Percentiles rank a stretch among this genome's conserved stretches.
These are phyloP conservation scores for Diceros bicornis DNA, from an alignment of 2,797 vertebrate genomes.

Conservation along the genomic window DNA sequence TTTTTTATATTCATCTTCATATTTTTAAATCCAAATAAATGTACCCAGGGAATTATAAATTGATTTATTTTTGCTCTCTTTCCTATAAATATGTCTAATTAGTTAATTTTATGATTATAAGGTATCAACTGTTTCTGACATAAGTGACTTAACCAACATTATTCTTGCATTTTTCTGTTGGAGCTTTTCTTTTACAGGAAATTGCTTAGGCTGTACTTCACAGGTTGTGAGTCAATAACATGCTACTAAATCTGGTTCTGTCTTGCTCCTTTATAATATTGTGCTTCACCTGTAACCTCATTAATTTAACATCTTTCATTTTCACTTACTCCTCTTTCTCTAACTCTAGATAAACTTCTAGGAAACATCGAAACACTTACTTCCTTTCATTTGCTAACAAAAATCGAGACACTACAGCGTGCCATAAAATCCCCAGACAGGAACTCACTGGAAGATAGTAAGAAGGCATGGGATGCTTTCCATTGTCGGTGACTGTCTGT, in stretches of 20 bases:
- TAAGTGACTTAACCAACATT: background rate
- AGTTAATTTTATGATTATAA: constrained; percentile 72
- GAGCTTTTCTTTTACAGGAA: background rate
- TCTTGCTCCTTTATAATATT: background rate
- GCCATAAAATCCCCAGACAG: background rate
- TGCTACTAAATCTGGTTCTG: background rate
- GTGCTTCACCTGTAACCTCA: background rate
- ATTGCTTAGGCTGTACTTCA: background rate
- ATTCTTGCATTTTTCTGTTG: constrained; percentile 29
- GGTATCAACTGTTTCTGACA: constrained; percentile 45
- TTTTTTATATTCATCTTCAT: background rate
- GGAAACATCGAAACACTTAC: background rate
- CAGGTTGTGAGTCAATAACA: background rate
- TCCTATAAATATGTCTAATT: constrained; percentile 50
- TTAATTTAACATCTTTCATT: constrained; percentile 25
- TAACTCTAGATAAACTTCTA: constrained; percentile 33
- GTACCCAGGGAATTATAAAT: constrained; percentile 10
- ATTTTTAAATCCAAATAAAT: constrained; percentile 41
- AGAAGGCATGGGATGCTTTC: background rate
- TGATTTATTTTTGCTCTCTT: constrained; percentile 48
- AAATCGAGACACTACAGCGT: background rate
- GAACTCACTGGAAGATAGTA: background rate
- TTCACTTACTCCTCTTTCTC: constrained; percentile 50
- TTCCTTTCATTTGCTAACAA: constrained; percentile 17
- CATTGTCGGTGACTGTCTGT: background rate